Evolutionary conservation across 2,888 invertebrate species (phyloP).

Genomic region (Polia nebulosa): DNA sequence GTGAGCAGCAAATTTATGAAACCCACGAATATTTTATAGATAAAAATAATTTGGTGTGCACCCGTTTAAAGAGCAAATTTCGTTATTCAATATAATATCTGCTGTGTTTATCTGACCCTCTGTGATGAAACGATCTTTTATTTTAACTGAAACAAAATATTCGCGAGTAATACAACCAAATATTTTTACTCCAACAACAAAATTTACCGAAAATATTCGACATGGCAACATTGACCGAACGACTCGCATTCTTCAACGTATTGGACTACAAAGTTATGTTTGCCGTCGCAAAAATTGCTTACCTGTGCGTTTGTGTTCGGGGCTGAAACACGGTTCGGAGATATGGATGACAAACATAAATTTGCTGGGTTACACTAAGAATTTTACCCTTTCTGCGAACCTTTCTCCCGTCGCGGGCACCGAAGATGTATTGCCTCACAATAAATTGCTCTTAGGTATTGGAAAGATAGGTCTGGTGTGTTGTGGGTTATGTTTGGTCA

Average conservation of each 20-base stretch:
- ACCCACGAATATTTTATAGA: neutral
- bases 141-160: conserved; percentile 51
- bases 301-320: conserved; percentile 45
- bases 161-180: conserved; percentile 42
- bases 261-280: conserved; percentile 66
- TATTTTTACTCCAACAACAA: conserved; percentile 65
- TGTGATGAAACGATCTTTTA: conserved; percentile 36
- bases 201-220: conserved; percentile 67
- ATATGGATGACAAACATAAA: conserved; percentile 63
- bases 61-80: neutral
- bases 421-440: conserved; percentile 67
- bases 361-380: conserved; percentile 64
- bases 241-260: conserved; percentile 71
- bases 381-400: conserved; percentile 70
- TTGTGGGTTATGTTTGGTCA: conserved; percentile 64
- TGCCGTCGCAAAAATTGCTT: conserved; percentile 54
- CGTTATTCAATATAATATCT: conserved; percentile 14
- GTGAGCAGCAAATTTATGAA: neutral
- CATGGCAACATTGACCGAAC: conserved; percentile 70
- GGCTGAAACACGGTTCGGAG: conserved; percentile 45
- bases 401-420: conserved; percentile 59
- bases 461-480: conserved; percentile 60
- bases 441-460: conserved; percentile 70
- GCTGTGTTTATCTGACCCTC: neutral
- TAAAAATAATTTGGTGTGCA: conserved; percentile 2